Evolutionary conservation across 2,113 vertebrate species (phyloP).

Genomic region (Varanus salvator): DNA sequence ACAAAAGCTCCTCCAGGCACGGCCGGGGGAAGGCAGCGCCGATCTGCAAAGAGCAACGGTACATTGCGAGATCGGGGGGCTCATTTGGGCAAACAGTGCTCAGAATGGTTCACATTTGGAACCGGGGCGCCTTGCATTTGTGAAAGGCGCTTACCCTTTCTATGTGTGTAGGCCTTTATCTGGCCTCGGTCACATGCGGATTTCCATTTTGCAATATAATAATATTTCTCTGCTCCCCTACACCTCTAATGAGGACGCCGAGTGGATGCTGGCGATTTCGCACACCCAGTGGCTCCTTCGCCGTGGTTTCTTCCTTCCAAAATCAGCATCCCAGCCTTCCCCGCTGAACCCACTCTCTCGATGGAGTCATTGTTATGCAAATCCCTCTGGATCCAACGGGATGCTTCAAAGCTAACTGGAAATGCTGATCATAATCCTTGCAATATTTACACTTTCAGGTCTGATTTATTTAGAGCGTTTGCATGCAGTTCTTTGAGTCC

Average conservation of each 20-base stretch:
- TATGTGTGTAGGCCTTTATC: fast-evolving
- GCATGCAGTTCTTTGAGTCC: not conserved
- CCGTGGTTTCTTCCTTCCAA: not conserved
- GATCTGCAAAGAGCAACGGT: not conserved
- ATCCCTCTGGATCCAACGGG: fast-evolving
- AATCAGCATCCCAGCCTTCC: not conserved
- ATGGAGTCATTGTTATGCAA: not conserved
- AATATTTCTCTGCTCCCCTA: fast-evolving
- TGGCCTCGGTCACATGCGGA: fast-evolving
- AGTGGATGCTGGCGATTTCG: not conserved
- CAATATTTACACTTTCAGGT: not conserved
- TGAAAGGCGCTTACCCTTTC: not conserved
- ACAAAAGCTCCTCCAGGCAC: fast-evolving
- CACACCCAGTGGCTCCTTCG: not conserved
- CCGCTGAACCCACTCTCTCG: not conserved
- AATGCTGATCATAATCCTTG: not conserved
- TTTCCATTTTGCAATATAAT: fast-evolving
- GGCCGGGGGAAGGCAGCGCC: fast-evolving
- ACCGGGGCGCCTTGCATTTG: fast-evolving
- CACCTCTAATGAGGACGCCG: fast-evolving
- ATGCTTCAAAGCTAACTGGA: fast-evolving
- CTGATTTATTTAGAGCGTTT: not conserved
- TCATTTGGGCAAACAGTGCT: not conserved
- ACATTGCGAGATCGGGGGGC: fast-evolving
- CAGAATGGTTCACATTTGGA: fast-evolving